A percentile compares a stretch with the other conserved stretches of the same genome.
These are phyloP conservation scores for Dicyrtoma fusca DNA, from an alignment of 2,888 invertebrate genomes.

Conservation along the genomic window DNA sequence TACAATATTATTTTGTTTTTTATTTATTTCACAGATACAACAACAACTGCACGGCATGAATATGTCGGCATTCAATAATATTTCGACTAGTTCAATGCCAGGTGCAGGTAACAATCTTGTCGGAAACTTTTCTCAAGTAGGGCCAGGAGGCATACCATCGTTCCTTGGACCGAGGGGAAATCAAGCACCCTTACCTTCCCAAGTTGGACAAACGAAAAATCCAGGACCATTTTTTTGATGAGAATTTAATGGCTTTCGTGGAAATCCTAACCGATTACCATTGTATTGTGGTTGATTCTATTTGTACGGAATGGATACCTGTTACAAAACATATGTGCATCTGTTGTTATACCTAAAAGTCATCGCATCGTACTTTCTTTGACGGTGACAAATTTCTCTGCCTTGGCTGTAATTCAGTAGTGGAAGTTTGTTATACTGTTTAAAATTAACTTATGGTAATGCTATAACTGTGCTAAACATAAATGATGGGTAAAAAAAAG, in stretches of 20 bases:
- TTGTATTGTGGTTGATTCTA: too few species aligned
- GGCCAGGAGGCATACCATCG: constrained; percentile 25
- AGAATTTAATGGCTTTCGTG: neutral
- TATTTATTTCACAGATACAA: constrained; percentile 28
- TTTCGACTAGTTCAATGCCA: neutral
- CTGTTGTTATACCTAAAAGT: neutral
- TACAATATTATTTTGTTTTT: neutral
- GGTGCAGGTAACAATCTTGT: constrained; percentile 25
- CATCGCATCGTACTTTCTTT: constrained; percentile 9
- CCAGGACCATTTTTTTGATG: constrained; percentile 28
- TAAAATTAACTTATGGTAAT: neutral
- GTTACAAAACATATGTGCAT: neutral
- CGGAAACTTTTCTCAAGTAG: constrained; percentile 28
- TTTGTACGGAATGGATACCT: too few species aligned
- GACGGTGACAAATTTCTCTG: constrained; percentile 15
- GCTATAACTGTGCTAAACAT: constrained; percentile 8
- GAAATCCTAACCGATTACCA: too few species aligned
- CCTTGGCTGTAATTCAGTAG: constrained; percentile 13
- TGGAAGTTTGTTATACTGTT: neutral
- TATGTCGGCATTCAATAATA: constrained; percentile 17
- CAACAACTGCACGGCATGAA: constrained; percentile 40
- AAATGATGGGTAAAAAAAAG: neutral
- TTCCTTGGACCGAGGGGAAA: constrained; percentile 10
- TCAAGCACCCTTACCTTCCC: constrained; percentile 13
- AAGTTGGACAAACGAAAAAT: constrained; percentile 24